These are phyloP conservation scores for Ommatoiulus sabulosus DNA, from an alignment of 2,888 invertebrate genomes.

Conservation along the genomic window DNA sequence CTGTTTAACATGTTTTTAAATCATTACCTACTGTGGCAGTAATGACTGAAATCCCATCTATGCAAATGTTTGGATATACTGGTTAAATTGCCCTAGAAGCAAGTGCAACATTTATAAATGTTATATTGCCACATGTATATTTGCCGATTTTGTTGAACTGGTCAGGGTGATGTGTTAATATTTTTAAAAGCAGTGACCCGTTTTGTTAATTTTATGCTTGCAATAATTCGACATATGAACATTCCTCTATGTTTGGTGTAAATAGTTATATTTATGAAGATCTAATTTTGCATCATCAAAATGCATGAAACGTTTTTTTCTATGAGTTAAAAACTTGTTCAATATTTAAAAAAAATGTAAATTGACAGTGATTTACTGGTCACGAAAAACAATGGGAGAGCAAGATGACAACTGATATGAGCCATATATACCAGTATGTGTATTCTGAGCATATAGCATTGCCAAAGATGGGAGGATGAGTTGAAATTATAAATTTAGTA, in stretches of 20 bases:
- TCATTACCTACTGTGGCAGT: background rate
- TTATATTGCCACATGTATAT: background rate
- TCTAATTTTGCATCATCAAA: background rate
- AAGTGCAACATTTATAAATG: background rate
- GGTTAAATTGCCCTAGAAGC: background rate
- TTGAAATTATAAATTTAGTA: background rate
- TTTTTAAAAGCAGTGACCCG: background rate
- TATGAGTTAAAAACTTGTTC: background rate
- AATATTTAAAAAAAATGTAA: no score
- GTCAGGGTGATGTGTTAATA: background rate
- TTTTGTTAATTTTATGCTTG: background rate
- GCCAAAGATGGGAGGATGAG: constrained; percentile 13
- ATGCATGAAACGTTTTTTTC: background rate
- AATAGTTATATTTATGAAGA: background rate
- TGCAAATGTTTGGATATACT: background rate
- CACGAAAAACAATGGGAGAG: background rate
- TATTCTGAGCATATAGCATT: background rate
- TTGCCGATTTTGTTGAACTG: background rate
- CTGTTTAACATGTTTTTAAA: background rate
- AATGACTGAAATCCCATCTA: background rate
- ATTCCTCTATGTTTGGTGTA: background rate
- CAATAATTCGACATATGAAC: background rate
- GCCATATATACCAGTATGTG: background rate
- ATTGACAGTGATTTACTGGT: no score
- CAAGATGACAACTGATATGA: background rate